phyloP scores from a whole-genome alignment of 2,888 invertebrate species.

The Amblyteles armatorius region DNA sequence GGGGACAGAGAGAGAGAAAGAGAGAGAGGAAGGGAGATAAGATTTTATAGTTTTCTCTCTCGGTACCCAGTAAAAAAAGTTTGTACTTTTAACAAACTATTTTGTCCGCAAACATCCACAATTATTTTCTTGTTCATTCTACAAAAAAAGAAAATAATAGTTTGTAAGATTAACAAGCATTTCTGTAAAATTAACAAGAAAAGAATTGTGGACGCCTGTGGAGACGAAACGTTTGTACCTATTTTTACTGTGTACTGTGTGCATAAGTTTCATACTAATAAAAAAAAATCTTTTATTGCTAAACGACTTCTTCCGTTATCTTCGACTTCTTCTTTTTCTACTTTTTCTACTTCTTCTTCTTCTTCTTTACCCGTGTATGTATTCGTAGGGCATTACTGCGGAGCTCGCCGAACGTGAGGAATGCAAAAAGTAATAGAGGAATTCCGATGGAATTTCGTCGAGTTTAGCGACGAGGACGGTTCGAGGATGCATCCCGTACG shows the following conservation, averaged over 20 bases:
- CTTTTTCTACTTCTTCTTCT: not conserved
- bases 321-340: not conserved
- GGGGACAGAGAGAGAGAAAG: no score
- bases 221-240: no score
- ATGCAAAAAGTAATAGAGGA: slow-evolving; percentile 26
- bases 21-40: no score
- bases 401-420: slow-evolving; percentile 13
- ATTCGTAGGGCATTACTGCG: slow-evolving; percentile 10
- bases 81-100: no score
- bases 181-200: no score
- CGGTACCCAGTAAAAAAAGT: no score
- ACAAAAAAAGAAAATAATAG: no score
- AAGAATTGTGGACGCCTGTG: no score
- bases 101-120: no score
- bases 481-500: not conserved
- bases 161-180: no score
- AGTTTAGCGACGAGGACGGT: slow-evolving; percentile 32
- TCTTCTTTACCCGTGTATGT: not conserved
- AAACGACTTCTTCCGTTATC: slow-evolving; percentile 43
- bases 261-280: not conserved
- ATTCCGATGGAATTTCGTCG: slow-evolving; percentile 37
- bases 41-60: no score
- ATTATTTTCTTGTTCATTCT: no score
- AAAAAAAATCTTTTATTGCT: slow-evolving; percentile 46
- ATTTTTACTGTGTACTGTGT: not conserved